Evolutionary conservation across 2,797 vertebrate species (phyloP).

Genomic region (Coreius guichenoti): DNA sequence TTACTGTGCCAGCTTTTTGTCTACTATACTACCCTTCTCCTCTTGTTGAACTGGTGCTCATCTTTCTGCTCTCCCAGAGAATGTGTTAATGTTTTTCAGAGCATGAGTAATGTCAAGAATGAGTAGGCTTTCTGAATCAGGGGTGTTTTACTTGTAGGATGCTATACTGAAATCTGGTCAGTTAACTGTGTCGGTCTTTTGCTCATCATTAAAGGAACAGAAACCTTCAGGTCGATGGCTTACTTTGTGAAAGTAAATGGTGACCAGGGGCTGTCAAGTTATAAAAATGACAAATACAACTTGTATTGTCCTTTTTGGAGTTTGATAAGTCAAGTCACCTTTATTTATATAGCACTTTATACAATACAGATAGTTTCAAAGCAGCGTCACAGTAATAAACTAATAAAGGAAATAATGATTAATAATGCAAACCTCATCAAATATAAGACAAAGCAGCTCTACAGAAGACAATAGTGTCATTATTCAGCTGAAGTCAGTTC

Average conservation of each 20-base stretch:
- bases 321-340: neutral
- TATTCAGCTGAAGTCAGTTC: neutral
- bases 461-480: neutral
- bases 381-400: neutral
- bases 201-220: neutral
- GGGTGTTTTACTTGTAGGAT: conserved; percentile 8
- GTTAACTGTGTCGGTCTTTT: neutral
- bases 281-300: neutral
- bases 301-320: neutral
- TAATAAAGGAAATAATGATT: neutral
- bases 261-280: neutral
- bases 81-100: conserved; percentile 23
- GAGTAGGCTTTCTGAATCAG: neutral
- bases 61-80: conserved; percentile 16
- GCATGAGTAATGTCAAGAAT: conserved; percentile 23
- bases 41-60: conserved; percentile 13
- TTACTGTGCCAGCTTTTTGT: conserved; percentile 8
- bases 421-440: neutral
- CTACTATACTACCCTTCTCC: neutral
- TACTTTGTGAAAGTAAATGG: neutral
- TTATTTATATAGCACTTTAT: neutral
- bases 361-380: neutral
- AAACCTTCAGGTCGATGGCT: neutral
- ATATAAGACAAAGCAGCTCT: neutral
- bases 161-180: neutral